phyloP scores from a whole-genome alignment of 2,888 invertebrate species.

The Rhodophaea formosa region DNA sequence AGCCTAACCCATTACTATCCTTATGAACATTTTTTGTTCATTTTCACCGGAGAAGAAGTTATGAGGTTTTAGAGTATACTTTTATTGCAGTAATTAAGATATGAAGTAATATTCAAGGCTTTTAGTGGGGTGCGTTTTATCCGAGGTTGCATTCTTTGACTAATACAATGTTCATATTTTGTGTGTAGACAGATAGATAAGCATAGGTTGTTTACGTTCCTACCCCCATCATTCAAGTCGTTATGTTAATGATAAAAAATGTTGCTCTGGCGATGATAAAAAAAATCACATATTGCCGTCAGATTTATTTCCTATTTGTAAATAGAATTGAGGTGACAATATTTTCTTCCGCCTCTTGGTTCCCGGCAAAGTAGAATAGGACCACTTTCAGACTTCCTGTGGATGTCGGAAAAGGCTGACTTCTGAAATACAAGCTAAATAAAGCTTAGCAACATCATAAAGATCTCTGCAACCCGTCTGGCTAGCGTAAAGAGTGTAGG shows the following conservation, averaged over 20 bases:
- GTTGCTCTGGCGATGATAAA: no score
- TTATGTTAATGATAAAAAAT: neutral
- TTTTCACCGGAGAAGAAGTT: slow-evolving; percentile 65
- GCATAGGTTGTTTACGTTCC: slow-evolving; percentile 1
- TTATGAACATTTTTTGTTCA: slow-evolving; percentile 65
- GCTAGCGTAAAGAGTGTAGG: no score
- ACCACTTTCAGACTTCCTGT: no score
- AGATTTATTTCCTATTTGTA: no score
- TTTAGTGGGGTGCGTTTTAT: slow-evolving; percentile 60
- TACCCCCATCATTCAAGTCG: neutral
- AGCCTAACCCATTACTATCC: slow-evolving; percentile 50
- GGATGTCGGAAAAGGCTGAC: no score
- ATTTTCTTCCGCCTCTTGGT: no score
- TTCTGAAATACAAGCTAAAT: no score
- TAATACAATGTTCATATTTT: slow-evolving; percentile 43
- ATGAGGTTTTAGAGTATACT: slow-evolving; percentile 68
- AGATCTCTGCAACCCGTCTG: no score
- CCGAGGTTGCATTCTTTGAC: slow-evolving; percentile 40
- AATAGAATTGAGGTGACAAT: no score
- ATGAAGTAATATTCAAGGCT: slow-evolving; percentile 64
- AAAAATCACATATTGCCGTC: no score
- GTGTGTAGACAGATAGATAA: slow-evolving; percentile 25
- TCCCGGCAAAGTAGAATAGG: no score
- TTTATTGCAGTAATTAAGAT: slow-evolving; percentile 78
- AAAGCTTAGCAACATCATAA: no score